A percentile compares a stretch with the other conserved stretches of the same genome.
These are phyloP conservation scores for Diabrotica undecimpunctata DNA, from an alignment of 1,140 invertebrate species.

Conservation along the genomic window DNA sequence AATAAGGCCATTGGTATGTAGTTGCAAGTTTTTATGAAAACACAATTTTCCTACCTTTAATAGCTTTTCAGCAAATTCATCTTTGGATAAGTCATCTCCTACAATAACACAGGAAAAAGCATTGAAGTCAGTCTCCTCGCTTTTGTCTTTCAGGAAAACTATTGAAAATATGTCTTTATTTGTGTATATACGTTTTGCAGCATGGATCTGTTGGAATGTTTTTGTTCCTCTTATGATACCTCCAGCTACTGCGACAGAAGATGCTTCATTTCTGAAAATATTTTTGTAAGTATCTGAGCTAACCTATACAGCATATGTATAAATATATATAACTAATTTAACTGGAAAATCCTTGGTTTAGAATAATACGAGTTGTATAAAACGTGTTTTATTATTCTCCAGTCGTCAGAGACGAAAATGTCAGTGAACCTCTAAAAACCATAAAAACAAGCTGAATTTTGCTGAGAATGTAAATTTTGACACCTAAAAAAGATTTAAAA, in stretches of 20 bases:
- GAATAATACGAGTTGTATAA: no score
- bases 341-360: no score
- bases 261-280: constrained; percentile 25
- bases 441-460: no score
- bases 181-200: constrained; percentile 14
- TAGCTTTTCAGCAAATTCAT: constrained; percentile 32
- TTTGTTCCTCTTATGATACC: constrained; percentile 31
- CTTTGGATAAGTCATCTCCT: constrained; percentile 27
- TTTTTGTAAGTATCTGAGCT: background rate
- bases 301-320: background rate
- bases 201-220: constrained; percentile 23
- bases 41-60: constrained; percentile 21
- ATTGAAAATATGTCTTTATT: constrained; percentile 29
- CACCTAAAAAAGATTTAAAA: no score
- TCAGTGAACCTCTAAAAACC: no score
- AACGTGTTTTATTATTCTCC: no score
- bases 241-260: constrained; percentile 31
- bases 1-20: no score
- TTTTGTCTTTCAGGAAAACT: constrained; percentile 28
- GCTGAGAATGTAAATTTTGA: no score
- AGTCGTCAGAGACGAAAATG: no score
- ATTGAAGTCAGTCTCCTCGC: constrained; percentile 24
- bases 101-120: constrained; percentile 34
- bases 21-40: no score
- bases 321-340: no score